phyloP scores from a whole-genome alignment of 1,140 invertebrate genomes.

The Nasonia giraulti region DNA sequence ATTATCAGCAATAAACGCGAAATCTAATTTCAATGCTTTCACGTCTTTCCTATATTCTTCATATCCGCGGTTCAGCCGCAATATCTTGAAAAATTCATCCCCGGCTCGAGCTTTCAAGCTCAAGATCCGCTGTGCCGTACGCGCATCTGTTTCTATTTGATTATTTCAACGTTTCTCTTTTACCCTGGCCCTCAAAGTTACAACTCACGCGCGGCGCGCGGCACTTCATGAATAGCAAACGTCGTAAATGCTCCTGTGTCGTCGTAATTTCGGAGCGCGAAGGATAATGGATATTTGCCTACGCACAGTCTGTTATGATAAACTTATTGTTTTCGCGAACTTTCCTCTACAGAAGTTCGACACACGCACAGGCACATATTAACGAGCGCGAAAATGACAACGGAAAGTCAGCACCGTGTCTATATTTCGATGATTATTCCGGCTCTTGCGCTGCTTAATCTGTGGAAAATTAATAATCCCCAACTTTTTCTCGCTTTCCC shows the following conservation, averaged over 20 bases:
- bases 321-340: neutral
- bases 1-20: neutral
- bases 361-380: neutral
- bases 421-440: neutral
- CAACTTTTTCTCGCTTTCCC: neutral
- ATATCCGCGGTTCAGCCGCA: neutral
- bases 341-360: neutral
- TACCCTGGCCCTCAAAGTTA: neutral
- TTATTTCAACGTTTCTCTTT: neutral
- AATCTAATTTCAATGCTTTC: neutral
- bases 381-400: neutral
- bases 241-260: neutral
- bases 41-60: neutral
- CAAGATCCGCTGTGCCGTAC: neutral
- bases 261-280: too few species aligned
- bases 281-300: too few species aligned
- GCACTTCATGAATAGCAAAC: constrained; percentile 6
- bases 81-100: constrained; percentile 5
- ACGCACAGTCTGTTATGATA: neutral
- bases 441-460: neutral
- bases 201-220: neutral
- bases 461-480: constrained; percentile 42
- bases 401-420: neutral
- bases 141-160: neutral
- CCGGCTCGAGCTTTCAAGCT: neutral